Conservation (phyloP, 2,888 invertebrate species). For the Aplocera efformata region DNA sequence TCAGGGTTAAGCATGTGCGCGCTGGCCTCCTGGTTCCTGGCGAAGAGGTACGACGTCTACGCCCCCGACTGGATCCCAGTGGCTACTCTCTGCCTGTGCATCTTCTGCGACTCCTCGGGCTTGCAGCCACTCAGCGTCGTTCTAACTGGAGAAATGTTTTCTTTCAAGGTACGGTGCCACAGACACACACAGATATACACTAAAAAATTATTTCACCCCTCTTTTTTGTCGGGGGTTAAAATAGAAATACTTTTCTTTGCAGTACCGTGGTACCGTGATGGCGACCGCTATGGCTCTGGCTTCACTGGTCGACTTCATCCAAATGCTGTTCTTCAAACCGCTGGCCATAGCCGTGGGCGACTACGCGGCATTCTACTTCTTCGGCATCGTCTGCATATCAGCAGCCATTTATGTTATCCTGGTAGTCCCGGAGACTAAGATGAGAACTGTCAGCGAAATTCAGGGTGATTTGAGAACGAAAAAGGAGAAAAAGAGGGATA, state of each 20-base stretch:
- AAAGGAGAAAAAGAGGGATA: slow-evolving; percentile 41
- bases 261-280: slow-evolving; percentile 66
- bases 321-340: slow-evolving; percentile 62
- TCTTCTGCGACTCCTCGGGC: slow-evolving; percentile 74
- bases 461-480: slow-evolving; percentile 51
- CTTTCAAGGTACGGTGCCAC: slow-evolving; percentile 59
- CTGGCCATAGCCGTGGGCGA: slow-evolving; percentile 49
- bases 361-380: slow-evolving; percentile 56
- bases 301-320: slow-evolving; percentile 47
- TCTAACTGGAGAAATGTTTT: slow-evolving; percentile 74
- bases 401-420: slow-evolving; percentile 46
- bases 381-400: slow-evolving; percentile 46
- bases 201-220: too few relatives aligned
- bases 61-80: slow-evolving; percentile 73
- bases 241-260: slow-evolving; percentile 28
- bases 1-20: slow-evolving; percentile 64
- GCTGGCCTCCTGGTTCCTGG: slow-evolving; percentile 64
- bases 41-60: slow-evolving; percentile 40
- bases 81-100: slow-evolving; percentile 67
- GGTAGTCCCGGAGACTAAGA: slow-evolving; percentile 57
- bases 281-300: slow-evolving; percentile 54
- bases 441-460: slow-evolving; percentile 51
- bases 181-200: too few relatives aligned
- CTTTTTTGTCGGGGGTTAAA: too few relatives aligned
- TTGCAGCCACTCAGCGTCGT: slow-evolving; percentile 76